These are phyloP conservation scores for Berghia stephanieae DNA, from an alignment of 1,140 invertebrate species.

Conservation along the genomic window DNA sequence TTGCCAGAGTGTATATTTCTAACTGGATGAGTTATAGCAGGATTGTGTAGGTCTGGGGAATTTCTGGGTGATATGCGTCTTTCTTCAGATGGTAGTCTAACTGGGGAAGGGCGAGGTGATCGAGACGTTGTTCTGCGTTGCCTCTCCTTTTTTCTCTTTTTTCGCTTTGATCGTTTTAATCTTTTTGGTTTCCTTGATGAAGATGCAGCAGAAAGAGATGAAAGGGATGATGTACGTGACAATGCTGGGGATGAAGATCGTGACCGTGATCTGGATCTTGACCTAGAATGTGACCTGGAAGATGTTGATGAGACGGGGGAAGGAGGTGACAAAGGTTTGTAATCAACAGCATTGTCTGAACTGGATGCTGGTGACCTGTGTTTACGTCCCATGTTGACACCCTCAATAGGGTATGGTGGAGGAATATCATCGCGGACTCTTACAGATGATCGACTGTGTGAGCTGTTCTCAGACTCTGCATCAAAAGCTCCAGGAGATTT, in stretches of 20 bases:
- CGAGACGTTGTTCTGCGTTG: not conserved
- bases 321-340: conserved; percentile 13
- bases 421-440: conserved; percentile 19
- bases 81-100: not conserved
- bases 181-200: conserved; percentile 1
- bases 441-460: conserved; percentile 20
- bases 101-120: not conserved
- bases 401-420: conserved; percentile 5
- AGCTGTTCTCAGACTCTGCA: conserved; percentile 8
- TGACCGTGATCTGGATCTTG: conserved; percentile 27
- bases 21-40: not conserved
- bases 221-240: not conserved
- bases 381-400: not conserved
- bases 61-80: conserved; percentile 13
- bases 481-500: conserved; percentile 17
- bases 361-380: conserved; percentile 13
- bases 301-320: conserved; percentile 28
- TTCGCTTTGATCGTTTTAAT: conserved; percentile 14
- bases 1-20: conserved; percentile 23
- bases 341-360: not conserved
- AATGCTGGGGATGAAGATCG: not conserved
- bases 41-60: not conserved
- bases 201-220: not conserved
- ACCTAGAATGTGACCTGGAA: conserved; percentile 11
- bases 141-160: conserved; percentile 1